Base-by-base conservation (phyloP, 2,797 vertebrate species). In the Sebastes oblongus region DNA sequence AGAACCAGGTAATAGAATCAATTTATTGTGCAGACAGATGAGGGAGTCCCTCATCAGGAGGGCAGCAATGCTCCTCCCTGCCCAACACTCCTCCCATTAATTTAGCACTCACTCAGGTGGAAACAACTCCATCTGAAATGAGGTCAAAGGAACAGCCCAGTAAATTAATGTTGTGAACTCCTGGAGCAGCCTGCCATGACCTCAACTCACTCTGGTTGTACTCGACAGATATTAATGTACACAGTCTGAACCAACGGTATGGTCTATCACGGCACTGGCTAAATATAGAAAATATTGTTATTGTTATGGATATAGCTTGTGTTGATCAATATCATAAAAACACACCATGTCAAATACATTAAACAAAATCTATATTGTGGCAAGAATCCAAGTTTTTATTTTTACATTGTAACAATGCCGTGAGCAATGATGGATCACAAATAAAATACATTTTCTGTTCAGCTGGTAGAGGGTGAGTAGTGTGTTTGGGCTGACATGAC, bases 101-200 rank as follows among this genome's bases (percentile, higher is more conserved):
- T 91, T 90, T 89, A 80, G 78, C 81, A 72, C 72, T 90, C 92
- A 81, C 79, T 93, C 83, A 82, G 89, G 83, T 88, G 89, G 88
- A 92, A 93, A 92, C 62, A 78, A 67, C 69, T 81, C 64, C 34
- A 73, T 80, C 54, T 80, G 79, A 90, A 87, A 86, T 78, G 67
- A 68, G 81, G 75, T 42, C 77, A 68, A 81, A 76, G 71, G 72
- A 75, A 46, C 77, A 70, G 66, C 82, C 61, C 22, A 39, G 67
- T 61, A 83, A 91, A 92, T 92, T 12, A 83, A 88, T 80, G 73
- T 16, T 66, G 76, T 80, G 64, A 87, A 80, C 78, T 77, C 42
- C 34, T 54, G 7, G 32, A 9, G 11, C 34, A 58, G 32, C 24
- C 74, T 65, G 75, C 27, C 64, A n/a, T 80, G 78, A 85, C 70